These are phyloP conservation scores for Barbus barbus DNA, from an alignment of 2,113 vertebrate genomes.

Conservation along the genomic window DNA sequence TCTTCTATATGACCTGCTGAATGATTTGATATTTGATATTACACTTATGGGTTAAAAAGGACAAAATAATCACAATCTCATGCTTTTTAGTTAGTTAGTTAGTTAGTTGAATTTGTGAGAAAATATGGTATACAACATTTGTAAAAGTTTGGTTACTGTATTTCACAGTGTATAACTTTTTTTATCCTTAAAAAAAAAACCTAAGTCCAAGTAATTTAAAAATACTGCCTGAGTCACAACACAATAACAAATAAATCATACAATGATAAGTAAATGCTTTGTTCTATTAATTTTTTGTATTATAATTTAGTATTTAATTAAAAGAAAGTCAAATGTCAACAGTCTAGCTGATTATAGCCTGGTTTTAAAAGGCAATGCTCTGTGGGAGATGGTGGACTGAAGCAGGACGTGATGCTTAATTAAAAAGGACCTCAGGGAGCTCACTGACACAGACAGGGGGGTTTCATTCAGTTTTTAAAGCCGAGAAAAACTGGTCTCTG, in stretches of 20 bases:
- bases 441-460: slow-evolving; percentile 51
- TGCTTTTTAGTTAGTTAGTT: too few species aligned
- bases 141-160: too few species aligned
- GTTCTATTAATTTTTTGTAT: not conserved
- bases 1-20: not conserved
- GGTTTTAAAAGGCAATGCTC: slow-evolving; percentile 53
- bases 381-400: slow-evolving; percentile 34
- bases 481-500: slow-evolving; percentile 2
- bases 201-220: not conserved
- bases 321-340: slow-evolving; percentile 61
- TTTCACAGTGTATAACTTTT: not conserved
- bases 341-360: slow-evolving; percentile 61
- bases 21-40: not conserved
- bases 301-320: slow-evolving; percentile 20
- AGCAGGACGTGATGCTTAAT: slow-evolving; percentile 57
- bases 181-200: not conserved
- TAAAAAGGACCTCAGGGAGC: slow-evolving; percentile 55
- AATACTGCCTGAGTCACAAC: not conserved
- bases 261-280: not conserved
- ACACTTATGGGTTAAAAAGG: too few species aligned
- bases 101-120: too few species aligned
- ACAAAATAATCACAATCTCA: too few species aligned
- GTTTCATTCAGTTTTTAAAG: slow-evolving; percentile 60
- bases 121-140: too few species aligned
- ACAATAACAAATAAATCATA: too few species aligned